A percentile compares a stretch with the other conserved stretches of the same genome.
Conservation (phyloP, 2,113 vertebrate genomes). For the Psophia crepitans region DNA sequence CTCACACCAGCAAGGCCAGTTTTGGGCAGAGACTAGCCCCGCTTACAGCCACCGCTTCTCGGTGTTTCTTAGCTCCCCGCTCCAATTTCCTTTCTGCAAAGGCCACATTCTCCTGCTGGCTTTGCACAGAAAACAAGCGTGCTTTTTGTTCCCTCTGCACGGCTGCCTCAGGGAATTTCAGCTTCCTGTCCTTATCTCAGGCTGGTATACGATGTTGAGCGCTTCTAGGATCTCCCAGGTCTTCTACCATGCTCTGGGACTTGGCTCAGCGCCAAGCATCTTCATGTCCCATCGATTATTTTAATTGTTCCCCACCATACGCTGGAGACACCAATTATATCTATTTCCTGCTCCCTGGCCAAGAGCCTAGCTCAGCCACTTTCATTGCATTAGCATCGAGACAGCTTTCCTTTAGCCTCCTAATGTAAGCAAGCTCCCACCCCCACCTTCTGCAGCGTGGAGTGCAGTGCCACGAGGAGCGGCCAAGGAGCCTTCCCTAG, state of each 20-base stretch:
- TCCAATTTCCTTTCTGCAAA: background rate
- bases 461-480: background rate
- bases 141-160: background rate
- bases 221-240: background rate
- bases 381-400: background rate
- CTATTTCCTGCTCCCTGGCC: conserved; percentile 9
- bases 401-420: background rate
- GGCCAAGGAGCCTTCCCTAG: background rate
- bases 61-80: background rate
- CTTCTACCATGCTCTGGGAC: background rate
- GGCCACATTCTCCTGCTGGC: background rate
- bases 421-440: background rate
- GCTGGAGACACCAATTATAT: background rate
- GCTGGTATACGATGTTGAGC: background rate
- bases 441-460: background rate
- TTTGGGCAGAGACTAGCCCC: background rate
- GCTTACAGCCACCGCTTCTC: background rate
- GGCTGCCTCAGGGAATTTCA: background rate
- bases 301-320: background rate
- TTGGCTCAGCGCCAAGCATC: background rate
- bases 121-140: background rate
- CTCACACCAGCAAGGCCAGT: background rate
- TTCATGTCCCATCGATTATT: background rate
- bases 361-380: conserved; percentile 2
- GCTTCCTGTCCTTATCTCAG: background rate